Evolutionary conservation across 1,140 invertebrate species (phyloP), one percentile per base, ranked within the genome.

Genomic region (Zophobas morio): DNA sequence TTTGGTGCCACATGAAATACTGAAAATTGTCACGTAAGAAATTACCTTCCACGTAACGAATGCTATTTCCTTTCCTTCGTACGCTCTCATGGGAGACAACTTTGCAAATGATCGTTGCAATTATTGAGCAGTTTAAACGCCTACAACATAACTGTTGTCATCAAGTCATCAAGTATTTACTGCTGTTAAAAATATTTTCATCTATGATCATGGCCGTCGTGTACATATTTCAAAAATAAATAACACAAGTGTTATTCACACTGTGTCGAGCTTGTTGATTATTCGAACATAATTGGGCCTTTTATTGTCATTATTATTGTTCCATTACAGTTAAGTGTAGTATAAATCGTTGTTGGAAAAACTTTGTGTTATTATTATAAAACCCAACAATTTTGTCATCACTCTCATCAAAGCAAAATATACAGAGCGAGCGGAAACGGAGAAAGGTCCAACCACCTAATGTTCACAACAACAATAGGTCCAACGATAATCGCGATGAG

Each of bases 401-500:
- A 32, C 37, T 66, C 71, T 73, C 71, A 73, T 73, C 71, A 73
- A 54, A 49, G 47, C 34, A 60, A 51, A 72, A 72, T 51, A 73
- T 47, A 56, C 20, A 53, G 71, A 73, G 51, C 70, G 46, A 72
- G 51, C 71, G 71, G 71, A 73, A 73, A 47, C 49, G 35, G 49
- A 51, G 47, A 73, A 73, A 73, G 54, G 71, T 37, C 73, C 76
- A 56, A 76, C 73, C 57, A 39, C 74, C 74, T 74, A 76, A 81
- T 79, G 78, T 79, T 66, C 72, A 77, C 35, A 74, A 74, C 60
- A 78, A 78, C 78, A 77, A 77, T 71, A 53, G 63, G 36, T 77
- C 54, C 42, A 70, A 76, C 54, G 60, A 78, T 78, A 75, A 81
- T 81, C 70, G 71, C 75, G 76, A 81, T 80, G 76, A 80, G 82